Percentiles rank a stretch among this genome's conserved stretches.
Evolutionary conservation across 1,140 invertebrate species (phyloP).

Genomic region (Leptestheria dahalacensis): DNA sequence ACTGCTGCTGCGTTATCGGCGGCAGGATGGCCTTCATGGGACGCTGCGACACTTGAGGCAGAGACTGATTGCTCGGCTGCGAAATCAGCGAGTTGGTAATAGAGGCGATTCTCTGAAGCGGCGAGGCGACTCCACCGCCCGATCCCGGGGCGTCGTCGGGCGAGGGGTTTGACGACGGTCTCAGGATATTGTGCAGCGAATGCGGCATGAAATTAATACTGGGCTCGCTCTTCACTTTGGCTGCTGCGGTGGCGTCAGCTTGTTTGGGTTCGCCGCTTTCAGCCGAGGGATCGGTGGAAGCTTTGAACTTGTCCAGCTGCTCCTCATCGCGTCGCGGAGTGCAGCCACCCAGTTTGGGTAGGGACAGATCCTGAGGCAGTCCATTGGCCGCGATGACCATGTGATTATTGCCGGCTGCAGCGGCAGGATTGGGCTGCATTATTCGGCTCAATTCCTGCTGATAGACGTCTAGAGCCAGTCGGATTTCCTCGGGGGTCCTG

Average conservation of each 20-base stretch:
- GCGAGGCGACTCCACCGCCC: constrained; percentile 46
- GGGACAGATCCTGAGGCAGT: constrained; percentile 65
- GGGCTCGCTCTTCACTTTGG: not conserved
- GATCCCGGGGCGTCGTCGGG: constrained; percentile 7
- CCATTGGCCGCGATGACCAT: constrained; percentile 30
- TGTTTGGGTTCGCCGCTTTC: not conserved
- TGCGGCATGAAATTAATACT: constrained; percentile 5
- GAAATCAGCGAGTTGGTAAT: constrained; percentile 93
- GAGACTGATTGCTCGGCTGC: constrained; percentile 59
- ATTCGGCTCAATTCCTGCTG: constrained; percentile 77
- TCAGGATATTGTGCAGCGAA: constrained; percentile 7
- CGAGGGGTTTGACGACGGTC: constrained; percentile 1
- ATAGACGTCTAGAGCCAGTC: constrained; percentile 78
- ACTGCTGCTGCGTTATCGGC: constrained; percentile 96
- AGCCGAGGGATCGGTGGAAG: not conserved
- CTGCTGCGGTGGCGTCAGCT: not conserved
- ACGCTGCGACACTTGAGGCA: constrained; percentile 53
- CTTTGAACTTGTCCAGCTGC: not conserved
- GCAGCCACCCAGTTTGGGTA: constrained; percentile 40
- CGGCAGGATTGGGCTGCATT: constrained; percentile 28
- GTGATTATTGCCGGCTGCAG: constrained; percentile 17
- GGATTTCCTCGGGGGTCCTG: constrained; percentile 66
- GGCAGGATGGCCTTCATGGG: constrained; percentile 90
- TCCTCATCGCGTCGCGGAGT: constrained; percentile 10
- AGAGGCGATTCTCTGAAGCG: constrained; percentile 89